Evolutionary conservation across 2,113 vertebrate species (phyloP), one percentile per base, ranked within the genome.

Genomic region (Fukomys damarensis): DNA sequence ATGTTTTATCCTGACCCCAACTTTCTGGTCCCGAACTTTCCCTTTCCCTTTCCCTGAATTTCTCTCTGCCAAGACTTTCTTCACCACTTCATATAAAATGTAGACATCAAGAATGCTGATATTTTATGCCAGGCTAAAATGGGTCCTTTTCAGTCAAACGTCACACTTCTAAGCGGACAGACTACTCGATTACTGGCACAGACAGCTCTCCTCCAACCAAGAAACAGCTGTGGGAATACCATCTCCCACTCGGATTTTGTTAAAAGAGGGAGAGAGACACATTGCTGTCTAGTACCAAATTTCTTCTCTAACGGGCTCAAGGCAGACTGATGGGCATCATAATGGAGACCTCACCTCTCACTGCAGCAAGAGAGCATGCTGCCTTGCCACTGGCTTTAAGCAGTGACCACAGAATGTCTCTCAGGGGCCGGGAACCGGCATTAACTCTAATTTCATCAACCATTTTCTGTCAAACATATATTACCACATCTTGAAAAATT

Each of bases 401-500:
- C 81, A 8, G 38, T 10, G 49, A 38, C 63, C 52, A 24, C 8
- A 94, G 63, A 41, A 26, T 7, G 11, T 46, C 61, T 49, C 77
- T 8, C 5, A 5, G 38, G 32, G 32, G 24, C 49, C 4, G n/a
- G 52, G 28, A 46, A 43, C 72, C 24, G 0, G 5, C 12, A n/a
- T 38, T 38, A 24, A 65, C 63, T 77, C 61, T 35, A 28, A 93
- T 24, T 52, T 30, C 49, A 88, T 65, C 56, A 77, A 68, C 10
- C 0, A 8, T 32, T 89, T 82, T 61, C 89, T 43, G 35, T 63
- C 46, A 65, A 79, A 82, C 89, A 35, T 41, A 26, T 13, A 84
- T 54, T 43, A 70, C 32, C 32, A 58, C 77, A 66, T 28, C 85
- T 79, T 66, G 82, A 92, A 72, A 95, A 82, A 74, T 52, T 86